Conservation (phyloP, 2,888 invertebrate genomes). For the Pammene fasciana region DNA sequence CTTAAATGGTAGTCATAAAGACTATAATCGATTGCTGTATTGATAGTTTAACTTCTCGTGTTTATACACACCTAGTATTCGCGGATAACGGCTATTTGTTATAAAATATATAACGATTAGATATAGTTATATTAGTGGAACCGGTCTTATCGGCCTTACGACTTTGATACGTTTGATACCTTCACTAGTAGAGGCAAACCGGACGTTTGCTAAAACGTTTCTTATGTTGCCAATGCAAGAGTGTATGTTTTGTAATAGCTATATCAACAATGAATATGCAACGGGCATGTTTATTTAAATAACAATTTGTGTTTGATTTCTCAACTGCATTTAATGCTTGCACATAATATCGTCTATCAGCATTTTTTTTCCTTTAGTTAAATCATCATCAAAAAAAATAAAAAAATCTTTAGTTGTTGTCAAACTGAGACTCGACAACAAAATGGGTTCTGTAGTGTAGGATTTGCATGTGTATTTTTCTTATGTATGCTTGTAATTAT, state of each 20-base stretch:
- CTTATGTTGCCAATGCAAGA: slow-evolving; percentile 23
- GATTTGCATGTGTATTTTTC: too few relatives aligned
- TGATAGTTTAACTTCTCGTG: slow-evolving; percentile 25
- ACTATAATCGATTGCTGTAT: slow-evolving; percentile 23
- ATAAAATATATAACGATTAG: slow-evolving; percentile 35
- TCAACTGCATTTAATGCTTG: too few relatives aligned
- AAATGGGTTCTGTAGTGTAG: too few relatives aligned
- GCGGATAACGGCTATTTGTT: slow-evolving; percentile 29
- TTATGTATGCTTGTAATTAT: too few relatives aligned
- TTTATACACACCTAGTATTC: slow-evolving; percentile 36
- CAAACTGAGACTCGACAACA: too few relatives aligned
- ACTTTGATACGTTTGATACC: slow-evolving; percentile 16
- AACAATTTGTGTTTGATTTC: too few relatives aligned
- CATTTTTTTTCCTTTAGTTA: too few relatives aligned
- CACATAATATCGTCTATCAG: too few relatives aligned
- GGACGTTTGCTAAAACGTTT: slow-evolving; percentile 24
- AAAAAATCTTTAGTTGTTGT: too few relatives aligned
- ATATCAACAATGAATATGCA: not conserved
- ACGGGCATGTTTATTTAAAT: not conserved
- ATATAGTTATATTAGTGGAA: slow-evolving; percentile 16
- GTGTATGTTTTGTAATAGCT: slow-evolving; percentile 21
- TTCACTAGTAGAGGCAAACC: slow-evolving; percentile 32
- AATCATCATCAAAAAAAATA: too few relatives aligned
- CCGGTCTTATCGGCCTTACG: slow-evolving; percentile 32
- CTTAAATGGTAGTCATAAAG: slow-evolving; percentile 31